Evolutionary conservation across 2,797 vertebrate species (phyloP).

Genomic region (Psittacula echo): DNA sequence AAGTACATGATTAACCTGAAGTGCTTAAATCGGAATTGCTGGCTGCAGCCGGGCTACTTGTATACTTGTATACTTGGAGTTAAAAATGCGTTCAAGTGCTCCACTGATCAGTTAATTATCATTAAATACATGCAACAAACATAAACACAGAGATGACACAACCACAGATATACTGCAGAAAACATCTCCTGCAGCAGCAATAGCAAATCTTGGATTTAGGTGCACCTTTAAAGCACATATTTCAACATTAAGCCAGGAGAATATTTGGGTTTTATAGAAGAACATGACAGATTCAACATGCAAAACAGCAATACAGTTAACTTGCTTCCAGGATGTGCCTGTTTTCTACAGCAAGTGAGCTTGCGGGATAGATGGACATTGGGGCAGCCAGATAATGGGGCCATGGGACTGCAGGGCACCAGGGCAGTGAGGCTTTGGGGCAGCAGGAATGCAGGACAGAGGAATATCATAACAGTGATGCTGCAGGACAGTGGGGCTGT

Average conservation of each 20-base stretch:
- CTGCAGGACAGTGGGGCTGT: neutral
- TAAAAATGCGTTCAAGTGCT: neutral
- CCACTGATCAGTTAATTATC: neutral
- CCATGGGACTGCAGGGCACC: neutral
- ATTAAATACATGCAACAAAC: neutral
- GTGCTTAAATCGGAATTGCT: neutral
- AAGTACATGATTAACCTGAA: constrained; percentile 24
- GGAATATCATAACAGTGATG: neutral
- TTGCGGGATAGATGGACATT: neutral
- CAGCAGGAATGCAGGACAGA: neutral
- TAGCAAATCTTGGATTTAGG: neutral
- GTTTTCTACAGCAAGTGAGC: neutral
- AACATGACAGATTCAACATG: fast-evolving
- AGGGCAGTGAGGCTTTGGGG: neutral
- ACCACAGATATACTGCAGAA: neutral
- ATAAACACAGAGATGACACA: neutral
- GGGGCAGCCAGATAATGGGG: neutral
- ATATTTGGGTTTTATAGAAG: neutral
- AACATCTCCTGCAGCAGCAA: neutral
- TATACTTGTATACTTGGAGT: neutral
- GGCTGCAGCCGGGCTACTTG: neutral
- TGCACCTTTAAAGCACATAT: neutral
- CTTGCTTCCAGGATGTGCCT: neutral
- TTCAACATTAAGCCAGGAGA: neutral
- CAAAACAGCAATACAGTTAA: neutral